phyloP scores from a whole-genome alignment of 1,140 invertebrate genomes.

The Penaeus japonicus region DNA sequence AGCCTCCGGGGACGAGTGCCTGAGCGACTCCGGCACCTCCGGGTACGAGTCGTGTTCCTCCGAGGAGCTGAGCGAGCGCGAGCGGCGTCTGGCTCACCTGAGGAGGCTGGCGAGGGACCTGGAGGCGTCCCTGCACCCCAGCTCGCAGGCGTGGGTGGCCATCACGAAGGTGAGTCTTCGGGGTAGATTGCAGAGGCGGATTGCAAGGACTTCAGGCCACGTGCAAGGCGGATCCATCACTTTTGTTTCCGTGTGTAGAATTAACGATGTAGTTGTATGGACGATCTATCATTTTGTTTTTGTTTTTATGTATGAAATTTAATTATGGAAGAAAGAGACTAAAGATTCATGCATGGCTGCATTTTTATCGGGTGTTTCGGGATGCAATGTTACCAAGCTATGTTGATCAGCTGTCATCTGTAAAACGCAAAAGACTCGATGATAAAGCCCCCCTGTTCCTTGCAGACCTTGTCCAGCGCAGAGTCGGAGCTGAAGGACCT shows the following conservation, averaged over 20 bases:
- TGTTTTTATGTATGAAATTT: too few relatives aligned
- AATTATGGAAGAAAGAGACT: too few relatives aligned
- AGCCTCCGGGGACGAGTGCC: constrained; percentile 46
- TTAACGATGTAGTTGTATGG: too few relatives aligned
- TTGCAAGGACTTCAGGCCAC: too few relatives aligned
- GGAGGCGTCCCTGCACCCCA: constrained; percentile 73
- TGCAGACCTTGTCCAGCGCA: constrained; percentile 77
- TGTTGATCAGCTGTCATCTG: too few relatives aligned
- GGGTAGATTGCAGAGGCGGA: background rate
- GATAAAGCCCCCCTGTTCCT: constrained; percentile 31
- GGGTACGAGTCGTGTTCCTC: constrained; percentile 75
- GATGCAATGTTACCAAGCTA: too few relatives aligned
- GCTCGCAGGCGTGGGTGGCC: constrained; percentile 71
- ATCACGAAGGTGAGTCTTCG: constrained; percentile 65
- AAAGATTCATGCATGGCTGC: too few relatives aligned
- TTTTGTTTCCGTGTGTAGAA: too few relatives aligned
- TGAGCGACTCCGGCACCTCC: constrained; percentile 78
- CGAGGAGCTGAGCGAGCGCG: constrained; percentile 76
- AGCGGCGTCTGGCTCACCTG: constrained; percentile 74
- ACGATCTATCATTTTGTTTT: too few relatives aligned
- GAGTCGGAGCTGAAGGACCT: constrained; percentile 79
- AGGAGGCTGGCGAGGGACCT: constrained; percentile 73
- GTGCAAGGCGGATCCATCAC: too few relatives aligned
- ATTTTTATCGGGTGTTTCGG: too few relatives aligned
- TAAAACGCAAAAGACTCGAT: too few relatives aligned